phyloP scores from a whole-genome alignment of 2,113 vertebrate species.

The Neopipo cinnamomea region DNA sequence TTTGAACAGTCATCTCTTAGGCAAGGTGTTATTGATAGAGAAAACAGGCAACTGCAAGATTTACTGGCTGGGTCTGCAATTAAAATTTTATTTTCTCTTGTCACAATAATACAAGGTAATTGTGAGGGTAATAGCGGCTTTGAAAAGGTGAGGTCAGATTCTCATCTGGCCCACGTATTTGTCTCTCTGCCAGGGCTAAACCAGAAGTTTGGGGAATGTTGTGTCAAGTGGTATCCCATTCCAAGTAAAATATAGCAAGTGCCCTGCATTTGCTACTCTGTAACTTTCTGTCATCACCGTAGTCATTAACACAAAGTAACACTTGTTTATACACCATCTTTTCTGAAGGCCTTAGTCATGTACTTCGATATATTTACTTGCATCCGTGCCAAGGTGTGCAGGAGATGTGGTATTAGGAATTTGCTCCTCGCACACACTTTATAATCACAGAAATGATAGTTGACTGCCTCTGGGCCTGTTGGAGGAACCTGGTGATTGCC shows the following conservation, averaged over 20 bases:
- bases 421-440: neutral
- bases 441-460: neutral
- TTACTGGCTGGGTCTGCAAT: neutral
- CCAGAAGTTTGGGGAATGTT: constrained; percentile 1
- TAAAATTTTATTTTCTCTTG: constrained; percentile 40
- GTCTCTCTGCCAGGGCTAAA: neutral
- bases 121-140: constrained; percentile 14
- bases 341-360: neutral
- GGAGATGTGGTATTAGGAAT: neutral
- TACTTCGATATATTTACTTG: neutral
- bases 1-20: neutral
- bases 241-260: constrained; percentile 55
- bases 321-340: neutral
- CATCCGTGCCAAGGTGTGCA: neutral
- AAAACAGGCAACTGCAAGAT: constrained; percentile 20
- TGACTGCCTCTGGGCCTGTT: neutral
- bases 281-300: constrained; percentile 45
- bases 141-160: constrained; percentile 38
- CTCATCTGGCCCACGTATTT: neutral
- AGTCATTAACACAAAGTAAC: constrained; percentile 47
- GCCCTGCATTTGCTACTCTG: neutral
- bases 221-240: neutral
- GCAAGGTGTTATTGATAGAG: constrained; percentile 25
- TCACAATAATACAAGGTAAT: constrained; percentile 3
- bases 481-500: neutral